phyloP scores from a whole-genome alignment of 2,888 invertebrate species.

The Heliconius cydno region DNA sequence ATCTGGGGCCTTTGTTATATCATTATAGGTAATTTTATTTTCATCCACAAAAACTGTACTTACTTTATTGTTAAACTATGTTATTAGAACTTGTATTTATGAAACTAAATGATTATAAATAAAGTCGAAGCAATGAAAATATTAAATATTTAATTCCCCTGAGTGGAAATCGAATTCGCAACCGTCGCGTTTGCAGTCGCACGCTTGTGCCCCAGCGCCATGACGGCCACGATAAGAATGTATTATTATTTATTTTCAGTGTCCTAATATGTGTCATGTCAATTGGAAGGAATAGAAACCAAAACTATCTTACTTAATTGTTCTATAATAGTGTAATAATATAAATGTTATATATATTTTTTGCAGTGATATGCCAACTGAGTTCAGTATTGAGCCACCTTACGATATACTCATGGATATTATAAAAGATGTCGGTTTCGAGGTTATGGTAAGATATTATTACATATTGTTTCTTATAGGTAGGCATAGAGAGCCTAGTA shows the following conservation, averaged over 20 bases:
- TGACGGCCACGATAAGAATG: no score
- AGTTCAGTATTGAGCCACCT: constrained; percentile 96
- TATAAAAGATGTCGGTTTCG: constrained; percentile 92
- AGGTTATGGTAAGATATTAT: constrained; percentile 84
- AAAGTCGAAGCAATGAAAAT: not conserved
- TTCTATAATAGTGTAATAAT: no score
- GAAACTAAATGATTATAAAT: not conserved
- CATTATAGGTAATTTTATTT: constrained; percentile 85
- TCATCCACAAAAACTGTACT: no score
- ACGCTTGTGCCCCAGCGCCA: no score
- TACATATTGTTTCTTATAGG: not conserved
- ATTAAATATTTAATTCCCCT: not conserved
- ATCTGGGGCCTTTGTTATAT: constrained; percentile 96
- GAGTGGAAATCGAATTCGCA: not conserved
- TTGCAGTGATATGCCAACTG: constrained; percentile 90
- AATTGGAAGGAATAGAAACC: no score
- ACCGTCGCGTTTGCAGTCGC: not conserved
- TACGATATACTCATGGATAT: constrained; percentile 92
- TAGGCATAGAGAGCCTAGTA: not conserved
- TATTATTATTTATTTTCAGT: no score
- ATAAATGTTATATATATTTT: constrained; percentile 6
- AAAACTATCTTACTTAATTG: no score
- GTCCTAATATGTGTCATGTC: no score
- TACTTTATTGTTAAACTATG: no score
- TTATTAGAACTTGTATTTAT: no score